Conservation (phyloP, 2,797 vertebrate genomes). For the Sparidentex hasta region DNA sequence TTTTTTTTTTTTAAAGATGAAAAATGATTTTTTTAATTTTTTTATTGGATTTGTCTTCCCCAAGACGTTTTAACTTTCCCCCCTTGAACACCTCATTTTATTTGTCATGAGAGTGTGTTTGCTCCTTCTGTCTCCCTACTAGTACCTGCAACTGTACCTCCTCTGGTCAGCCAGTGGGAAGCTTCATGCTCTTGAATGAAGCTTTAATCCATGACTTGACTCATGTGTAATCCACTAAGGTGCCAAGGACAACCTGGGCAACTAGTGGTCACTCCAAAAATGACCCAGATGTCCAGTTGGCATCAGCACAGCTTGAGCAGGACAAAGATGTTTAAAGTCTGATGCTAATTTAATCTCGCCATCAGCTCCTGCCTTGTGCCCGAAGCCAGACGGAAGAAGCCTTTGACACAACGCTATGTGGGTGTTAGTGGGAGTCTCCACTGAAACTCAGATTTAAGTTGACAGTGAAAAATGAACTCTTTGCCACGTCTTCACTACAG, state of each 20-base stretch:
- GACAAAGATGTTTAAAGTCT: neutral
- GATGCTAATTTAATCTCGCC: too few species aligned
- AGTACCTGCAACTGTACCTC: neutral
- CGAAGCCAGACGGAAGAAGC: neutral
- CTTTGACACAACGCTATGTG: neutral
- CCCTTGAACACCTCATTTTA: too few species aligned
- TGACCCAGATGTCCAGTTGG: constrained; percentile 33
- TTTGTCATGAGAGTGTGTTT: too few species aligned
- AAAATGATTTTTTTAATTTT: too few species aligned
- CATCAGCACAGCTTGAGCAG: neutral
- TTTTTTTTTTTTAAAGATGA: constrained; percentile 59
- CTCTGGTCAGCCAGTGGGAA: neutral
- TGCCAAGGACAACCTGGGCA: constrained; percentile 51
- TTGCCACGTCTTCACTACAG: neutral
- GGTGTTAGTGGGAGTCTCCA: neutral
- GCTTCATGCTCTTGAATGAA: constrained; percentile 24
- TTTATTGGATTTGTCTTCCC: constrained; percentile 7
- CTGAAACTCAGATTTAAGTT: neutral
- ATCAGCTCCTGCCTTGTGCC: neutral
- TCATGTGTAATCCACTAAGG: constrained; percentile 67
- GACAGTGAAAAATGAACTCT: neutral
- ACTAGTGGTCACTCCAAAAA: constrained; percentile 37
- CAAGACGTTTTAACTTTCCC: neutral
- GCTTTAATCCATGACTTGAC: constrained; percentile 68
- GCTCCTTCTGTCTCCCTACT: too few species aligned